Base-by-base conservation (phyloP, 2,113 vertebrate genomes). In the Macquaria australasica region DNA sequence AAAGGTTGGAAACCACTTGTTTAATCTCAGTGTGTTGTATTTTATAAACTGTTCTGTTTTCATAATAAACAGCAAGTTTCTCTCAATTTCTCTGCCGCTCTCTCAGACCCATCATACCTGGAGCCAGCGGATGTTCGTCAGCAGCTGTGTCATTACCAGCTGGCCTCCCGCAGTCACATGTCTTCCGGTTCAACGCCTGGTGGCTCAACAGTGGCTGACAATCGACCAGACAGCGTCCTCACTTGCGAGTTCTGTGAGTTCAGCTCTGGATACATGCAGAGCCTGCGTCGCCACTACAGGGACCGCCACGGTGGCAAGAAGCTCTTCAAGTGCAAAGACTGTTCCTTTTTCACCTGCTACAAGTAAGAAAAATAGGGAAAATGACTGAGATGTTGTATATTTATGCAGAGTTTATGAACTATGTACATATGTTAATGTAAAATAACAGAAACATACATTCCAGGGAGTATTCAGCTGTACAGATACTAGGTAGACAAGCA, bases 221-320 rank as follows among this genome's bases (percentile, higher is more conserved):
- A 87, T 0, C 95, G 95, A 1, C 90, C 90, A 4, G 98, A 98
- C 87, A 93, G 92, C 60, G 82, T 97, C 87, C 97, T 99, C 77
- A 98, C 97, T 83, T 99, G 98, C 85, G 98, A 99, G 96, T 99
- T 99, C 96, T 99, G 98, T 28, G 97, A 99, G 93, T 99, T 99
- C 96, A 98, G 97, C 71, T 99, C 98, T 23, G 98, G 98, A 70
- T 99, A 99, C 92, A 99, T 99, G 94, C 98, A 99, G 96, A 99
- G 98, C 89, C 97, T 99, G 89, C 95, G 98, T 28, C 97, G 98
- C 83, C 98, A 99, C 93, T 99, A 99, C 94, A 95, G 98, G 73
- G 98, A 99, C 94, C 97, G 99, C 39, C 98, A 99, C 0, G 98
- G 97, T 1, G 98, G 98, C 66, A 99, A 99, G 90, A 99, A 99